Evolutionary conservation across 35 echinoderm and acorn worm species (phyloP).

Genomic region (Amphiura filiformis): DNA sequence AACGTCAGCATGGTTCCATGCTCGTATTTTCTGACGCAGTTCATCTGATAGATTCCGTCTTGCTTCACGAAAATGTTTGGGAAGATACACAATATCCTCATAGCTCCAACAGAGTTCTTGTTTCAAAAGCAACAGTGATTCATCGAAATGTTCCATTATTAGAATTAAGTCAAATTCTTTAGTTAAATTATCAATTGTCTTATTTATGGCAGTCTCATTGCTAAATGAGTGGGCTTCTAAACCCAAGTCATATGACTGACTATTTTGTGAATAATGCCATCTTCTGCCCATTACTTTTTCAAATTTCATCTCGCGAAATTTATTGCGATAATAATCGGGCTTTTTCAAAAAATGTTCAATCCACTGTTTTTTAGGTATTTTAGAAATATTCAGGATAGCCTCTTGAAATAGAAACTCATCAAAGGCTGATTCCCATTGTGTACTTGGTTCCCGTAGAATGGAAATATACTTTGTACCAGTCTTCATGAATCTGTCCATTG

Average conservation of each 20-base stretch:
- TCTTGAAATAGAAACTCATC: slow-evolving; percentile 51
- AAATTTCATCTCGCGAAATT: slow-evolving; percentile 34
- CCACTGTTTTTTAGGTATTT: not conserved
- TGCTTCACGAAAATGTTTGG: slow-evolving; percentile 49
- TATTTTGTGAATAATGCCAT: slow-evolving; percentile 54
- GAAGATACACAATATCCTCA: slow-evolving; percentile 64
- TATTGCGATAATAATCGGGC: slow-evolving; percentile 37
- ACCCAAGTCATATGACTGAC: slow-evolving; percentile 61
- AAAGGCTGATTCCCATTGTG: slow-evolving; percentile 91
- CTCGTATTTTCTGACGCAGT: slow-evolving; percentile 26
- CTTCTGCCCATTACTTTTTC: slow-evolving; percentile 40
- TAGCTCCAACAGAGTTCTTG: slow-evolving; percentile 54
- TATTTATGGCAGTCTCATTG: slow-evolving; percentile 14
- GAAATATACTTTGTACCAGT: slow-evolving; percentile 77
- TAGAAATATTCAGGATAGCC: not conserved
- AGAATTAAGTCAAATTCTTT: slow-evolving; percentile 44
- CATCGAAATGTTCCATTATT: slow-evolving; percentile 57
- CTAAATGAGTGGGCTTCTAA: slow-evolving; percentile 27
- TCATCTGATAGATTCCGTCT: not conserved
- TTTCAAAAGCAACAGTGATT: slow-evolving; percentile 57
- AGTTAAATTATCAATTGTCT: slow-evolving; percentile 21
- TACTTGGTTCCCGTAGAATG: slow-evolving; percentile 67
- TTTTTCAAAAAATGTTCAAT: slow-evolving; percentile 21
- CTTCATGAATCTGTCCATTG: slow-evolving; percentile 54
- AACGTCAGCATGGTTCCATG: slow-evolving; percentile 47